Conservation (phyloP, 2,888 invertebrate species). For the Caenorhabditis plicata region DNA sequence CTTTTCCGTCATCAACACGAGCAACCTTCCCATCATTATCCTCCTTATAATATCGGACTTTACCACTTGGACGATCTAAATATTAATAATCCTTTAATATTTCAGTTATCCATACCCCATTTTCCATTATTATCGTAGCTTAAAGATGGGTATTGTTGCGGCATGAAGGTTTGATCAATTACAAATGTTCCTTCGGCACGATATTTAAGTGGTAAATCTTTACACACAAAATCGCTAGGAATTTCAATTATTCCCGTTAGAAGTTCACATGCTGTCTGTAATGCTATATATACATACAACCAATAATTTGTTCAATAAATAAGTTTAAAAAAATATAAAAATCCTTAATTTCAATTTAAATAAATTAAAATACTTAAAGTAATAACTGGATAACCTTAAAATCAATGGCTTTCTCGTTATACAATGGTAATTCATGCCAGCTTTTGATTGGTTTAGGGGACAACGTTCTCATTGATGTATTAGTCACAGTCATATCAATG, state of each 20-base stretch:
- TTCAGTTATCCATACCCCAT: constrained; percentile 25
- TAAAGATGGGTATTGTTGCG: constrained; percentile 6
- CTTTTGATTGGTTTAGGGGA: neutral
- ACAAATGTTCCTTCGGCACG: constrained; percentile 41
- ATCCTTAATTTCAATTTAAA: too few relatives aligned
- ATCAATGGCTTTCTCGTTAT: constrained; percentile 32
- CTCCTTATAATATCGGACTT: constrained; percentile 27
- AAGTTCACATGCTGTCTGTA: constrained; percentile 43
- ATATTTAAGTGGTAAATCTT: constrained; percentile 26
- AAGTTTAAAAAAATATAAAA: too few relatives aligned
- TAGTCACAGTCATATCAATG: neutral
- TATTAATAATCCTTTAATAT: neutral
- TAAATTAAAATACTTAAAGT: too few relatives aligned
- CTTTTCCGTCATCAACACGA: constrained; percentile 36
- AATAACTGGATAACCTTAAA: too few relatives aligned
- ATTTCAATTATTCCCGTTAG: constrained; percentile 26
- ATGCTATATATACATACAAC: too few relatives aligned
- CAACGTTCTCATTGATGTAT: neutral
- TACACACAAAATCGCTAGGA: constrained; percentile 29
- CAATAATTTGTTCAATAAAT: too few relatives aligned
- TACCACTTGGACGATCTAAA: constrained; percentile 34
- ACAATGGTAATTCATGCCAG: constrained; percentile 34
- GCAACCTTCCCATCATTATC: constrained; percentile 10
- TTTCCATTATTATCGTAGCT: constrained; percentile 28
- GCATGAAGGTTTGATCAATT: constrained; percentile 9